Evolutionary conservation across 2,113 vertebrate genomes (phyloP).

Genomic region (Leptobrachium leishanense): DNA sequence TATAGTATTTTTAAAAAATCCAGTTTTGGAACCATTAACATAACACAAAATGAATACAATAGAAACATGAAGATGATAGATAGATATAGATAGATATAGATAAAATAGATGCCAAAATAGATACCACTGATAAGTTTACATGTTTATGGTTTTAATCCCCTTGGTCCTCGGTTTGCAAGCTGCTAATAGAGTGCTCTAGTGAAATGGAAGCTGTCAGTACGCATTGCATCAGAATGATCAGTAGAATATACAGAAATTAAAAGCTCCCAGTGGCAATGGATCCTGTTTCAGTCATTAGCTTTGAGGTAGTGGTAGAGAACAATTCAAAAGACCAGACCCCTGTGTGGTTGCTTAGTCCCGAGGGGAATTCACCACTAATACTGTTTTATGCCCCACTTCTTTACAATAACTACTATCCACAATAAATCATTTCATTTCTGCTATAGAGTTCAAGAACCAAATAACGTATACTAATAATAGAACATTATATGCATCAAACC

Average conservation of each 20-base stretch:
- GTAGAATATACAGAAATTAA: constrained; percentile 77
- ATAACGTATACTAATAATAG: constrained; percentile 26
- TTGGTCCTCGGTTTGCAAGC: constrained; percentile 48
- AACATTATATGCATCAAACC: constrained; percentile 11
- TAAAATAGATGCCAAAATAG: not conserved
- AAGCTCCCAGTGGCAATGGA: constrained; percentile 74
- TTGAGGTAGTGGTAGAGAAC: constrained; percentile 60
- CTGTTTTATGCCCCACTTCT: constrained; percentile 72
- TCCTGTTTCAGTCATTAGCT: constrained; percentile 74
- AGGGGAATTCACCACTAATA: constrained; percentile 68
- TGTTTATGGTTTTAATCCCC: not conserved
- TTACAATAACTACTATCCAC: constrained; percentile 64
- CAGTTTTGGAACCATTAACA: too few relatives aligned
- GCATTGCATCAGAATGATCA: constrained; percentile 65
- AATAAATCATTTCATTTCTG: constrained; percentile 61
- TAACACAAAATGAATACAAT: too few relatives aligned
- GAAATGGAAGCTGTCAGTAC: constrained; percentile 70
- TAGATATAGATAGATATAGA: not conserved
- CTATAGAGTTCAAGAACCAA: constrained; percentile 19
- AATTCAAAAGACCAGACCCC: constrained; percentile 72
- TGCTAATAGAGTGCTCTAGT: constrained; percentile 68
- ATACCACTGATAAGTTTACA: not conserved
- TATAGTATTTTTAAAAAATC: too few relatives aligned
- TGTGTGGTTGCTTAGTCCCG: constrained; percentile 62
- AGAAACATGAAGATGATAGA: not conserved